These are phyloP conservation scores for Bettongia penicillata DNA, from an alignment of 2,113 vertebrate species.

Conservation along the genomic window DNA sequence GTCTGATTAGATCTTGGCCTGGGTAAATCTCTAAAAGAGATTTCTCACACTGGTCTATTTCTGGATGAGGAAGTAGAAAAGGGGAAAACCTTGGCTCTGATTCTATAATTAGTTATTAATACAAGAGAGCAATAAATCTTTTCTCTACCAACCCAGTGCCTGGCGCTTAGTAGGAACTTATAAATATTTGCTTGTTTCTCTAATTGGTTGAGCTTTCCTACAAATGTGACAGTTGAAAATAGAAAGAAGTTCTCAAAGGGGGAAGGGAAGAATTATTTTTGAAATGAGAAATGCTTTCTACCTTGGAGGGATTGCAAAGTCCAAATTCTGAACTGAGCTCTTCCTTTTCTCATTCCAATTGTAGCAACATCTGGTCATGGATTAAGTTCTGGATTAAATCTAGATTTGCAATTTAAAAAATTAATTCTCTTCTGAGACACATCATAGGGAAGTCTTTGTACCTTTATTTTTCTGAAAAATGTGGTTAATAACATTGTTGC, in stretches of 20 bases:
- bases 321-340: neutral
- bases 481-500: neutral
- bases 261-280: neutral
- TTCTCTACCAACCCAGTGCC: neutral
- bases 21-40: neutral
- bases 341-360: slow-evolving; percentile 5
- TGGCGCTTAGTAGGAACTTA: neutral
- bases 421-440: neutral
- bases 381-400: neutral
- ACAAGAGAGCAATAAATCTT: neutral
- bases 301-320: slow-evolving; percentile 6
- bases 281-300: slow-evolving; percentile 8
- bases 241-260: neutral
- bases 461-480: neutral
- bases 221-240: neutral
- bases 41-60: neutral
- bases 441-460: neutral
- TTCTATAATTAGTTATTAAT: neutral
- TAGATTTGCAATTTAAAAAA: neutral
- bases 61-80: neutral
- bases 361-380: neutral
- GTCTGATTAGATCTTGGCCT: neutral
- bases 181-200: neutral
- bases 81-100: neutral
- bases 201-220: neutral